These are phyloP conservation scores for Chauna torquata DNA, from an alignment of 2,113 vertebrate genomes.

Conservation along the genomic window DNA sequence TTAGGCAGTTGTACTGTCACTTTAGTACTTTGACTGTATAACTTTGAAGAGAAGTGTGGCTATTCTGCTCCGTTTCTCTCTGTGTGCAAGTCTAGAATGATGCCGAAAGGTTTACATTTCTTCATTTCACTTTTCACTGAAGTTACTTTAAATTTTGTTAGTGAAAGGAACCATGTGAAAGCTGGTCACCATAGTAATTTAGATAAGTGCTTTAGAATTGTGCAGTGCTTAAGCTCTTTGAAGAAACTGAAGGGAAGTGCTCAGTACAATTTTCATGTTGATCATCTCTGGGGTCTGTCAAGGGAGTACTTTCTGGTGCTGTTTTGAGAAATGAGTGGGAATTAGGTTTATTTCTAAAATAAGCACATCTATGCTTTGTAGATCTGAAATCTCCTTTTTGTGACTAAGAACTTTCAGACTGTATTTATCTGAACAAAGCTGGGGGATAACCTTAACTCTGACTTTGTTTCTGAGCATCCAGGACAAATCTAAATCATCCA, in stretches of 20 bases:
- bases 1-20: not conserved
- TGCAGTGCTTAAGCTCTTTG: not conserved
- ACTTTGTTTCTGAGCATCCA: not conserved
- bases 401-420: not conserved
- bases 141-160: not conserved
- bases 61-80: not conserved
- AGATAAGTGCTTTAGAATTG: not conserved
- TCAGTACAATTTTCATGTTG: not conserved
- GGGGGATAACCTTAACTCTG: not conserved
- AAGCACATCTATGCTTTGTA: not conserved
- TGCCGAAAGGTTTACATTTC: not conserved
- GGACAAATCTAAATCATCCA: not conserved
- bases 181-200: not conserved
- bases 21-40: not conserved
- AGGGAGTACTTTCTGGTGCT: not conserved
- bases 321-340: not conserved
- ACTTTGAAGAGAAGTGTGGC: not conserved
- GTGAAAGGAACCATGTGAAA: not conserved
- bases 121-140: not conserved
- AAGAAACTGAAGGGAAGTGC: not conserved
- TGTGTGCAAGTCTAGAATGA: not conserved
- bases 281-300: not conserved
- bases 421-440: not conserved
- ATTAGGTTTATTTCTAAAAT: not conserved
- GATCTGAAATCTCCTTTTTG: not conserved